A percentile compares a stretch with the other conserved stretches of the same genome.
Conservation (phyloP, 35 echinoderm and acorn worm species). For the Lytechinus variegatus region DNA sequence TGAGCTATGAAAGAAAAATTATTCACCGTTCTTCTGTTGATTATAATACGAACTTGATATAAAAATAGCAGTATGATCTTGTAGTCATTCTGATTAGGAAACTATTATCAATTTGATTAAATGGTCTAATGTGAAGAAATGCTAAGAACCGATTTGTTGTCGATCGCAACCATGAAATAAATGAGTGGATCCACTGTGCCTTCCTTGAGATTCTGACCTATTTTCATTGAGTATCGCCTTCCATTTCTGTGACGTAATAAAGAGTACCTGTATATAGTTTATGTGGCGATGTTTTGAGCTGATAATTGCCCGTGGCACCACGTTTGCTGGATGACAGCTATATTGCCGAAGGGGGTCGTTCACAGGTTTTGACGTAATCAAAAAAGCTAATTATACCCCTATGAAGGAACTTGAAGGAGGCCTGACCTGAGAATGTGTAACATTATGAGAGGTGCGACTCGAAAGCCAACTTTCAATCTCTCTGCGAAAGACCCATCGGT, state of each 20-base stretch:
- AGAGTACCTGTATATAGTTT: constrained; percentile 5
- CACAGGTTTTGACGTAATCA: constrained; percentile 29
- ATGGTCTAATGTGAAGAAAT: not conserved
- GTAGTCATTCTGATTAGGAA: no score
- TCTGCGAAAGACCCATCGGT: not conserved
- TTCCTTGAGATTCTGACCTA: not conserved
- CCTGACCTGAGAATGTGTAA: not conserved
- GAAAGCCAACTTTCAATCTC: not conserved
- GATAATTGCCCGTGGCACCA: not conserved
- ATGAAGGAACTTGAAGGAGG: not conserved
- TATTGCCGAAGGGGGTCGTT: not conserved
- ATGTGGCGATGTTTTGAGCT: not conserved
- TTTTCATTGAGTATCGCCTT: not conserved
- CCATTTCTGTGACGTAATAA: not conserved
- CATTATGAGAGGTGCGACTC: not conserved
- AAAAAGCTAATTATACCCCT: constrained; percentile 2
- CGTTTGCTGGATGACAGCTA: not conserved
- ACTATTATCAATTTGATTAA: no score
- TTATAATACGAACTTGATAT: no score
- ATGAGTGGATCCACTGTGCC: not conserved
- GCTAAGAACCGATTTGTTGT: not conserved
- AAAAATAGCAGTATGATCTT: no score
- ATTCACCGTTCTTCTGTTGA: no score
- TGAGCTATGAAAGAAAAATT: not conserved
- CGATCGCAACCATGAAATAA: not conserved